Base-by-base conservation (phyloP, 2,113 vertebrate genomes). In the Takifugu bimaculatus region DNA sequence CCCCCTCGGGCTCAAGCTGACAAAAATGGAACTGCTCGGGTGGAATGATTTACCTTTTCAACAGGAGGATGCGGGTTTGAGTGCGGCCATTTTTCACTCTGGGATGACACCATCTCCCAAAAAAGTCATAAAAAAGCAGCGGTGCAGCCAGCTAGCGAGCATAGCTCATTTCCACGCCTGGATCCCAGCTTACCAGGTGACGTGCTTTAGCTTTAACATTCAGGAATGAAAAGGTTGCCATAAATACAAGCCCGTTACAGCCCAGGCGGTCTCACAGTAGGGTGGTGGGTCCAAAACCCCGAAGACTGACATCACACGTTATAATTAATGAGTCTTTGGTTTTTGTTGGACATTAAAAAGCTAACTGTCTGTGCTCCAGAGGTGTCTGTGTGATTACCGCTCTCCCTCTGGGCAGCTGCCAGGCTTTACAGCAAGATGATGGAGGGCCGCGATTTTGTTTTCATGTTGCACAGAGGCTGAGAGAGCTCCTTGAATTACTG, bases 21-120 rank as follows among this genome's bases (percentile, higher is more conserved):
- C 73, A 75, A 73, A 20, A 81, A 77, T 50, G 55, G 65, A 75
- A 72, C 62, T 51, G 75, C 75, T 78, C 66, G 77, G 74, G 79
- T 74, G 72, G 65, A 80, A 80, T 81, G 77, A 89, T 83, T 85
- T 88, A 88, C 77, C 80, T 75, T 78, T 73, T 75, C 52, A 79
- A 72, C 68, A 68, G 52, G 60, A 66, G 60, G 59, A 77, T 67
- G 63, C 3, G 25, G 28, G 60, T 74, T 79, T 74, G 63, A 84
- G 74, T 70, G 70, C 39, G 44, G 44, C 62, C 57, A 76, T 84
- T 85, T 82, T 54, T 84, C 74, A 83, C 62, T 20, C 6, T 43
- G 29, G 43, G 42, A 26, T 76, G 78, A 80, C 79, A 85, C 57
- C 68, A 58, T 77, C 83, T 72, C 58, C 56, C 29, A 58, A 81